Percentiles rank a stretch among this genome's conserved stretches.
Evolutionary conservation across 2,888 invertebrate species (phyloP).

Genomic region (Heteromyza rotundicornis): DNA sequence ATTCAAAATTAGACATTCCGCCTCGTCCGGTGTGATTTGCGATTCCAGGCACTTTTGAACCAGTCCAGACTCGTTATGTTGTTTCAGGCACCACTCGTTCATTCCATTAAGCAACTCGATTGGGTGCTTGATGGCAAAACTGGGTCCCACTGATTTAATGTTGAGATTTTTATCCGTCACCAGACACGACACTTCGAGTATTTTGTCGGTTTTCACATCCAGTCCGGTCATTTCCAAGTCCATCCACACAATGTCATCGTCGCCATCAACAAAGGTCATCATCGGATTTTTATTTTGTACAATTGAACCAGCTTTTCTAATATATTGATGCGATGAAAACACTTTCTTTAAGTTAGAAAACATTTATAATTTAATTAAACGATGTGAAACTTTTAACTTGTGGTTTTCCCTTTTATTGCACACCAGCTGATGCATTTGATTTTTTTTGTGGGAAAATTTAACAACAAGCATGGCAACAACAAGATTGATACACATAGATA

Average conservation of each 20-base stretch:
- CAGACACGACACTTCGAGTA: slow-evolving; percentile 89
- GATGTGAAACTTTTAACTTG: too few relatives aligned
- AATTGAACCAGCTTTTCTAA: too few relatives aligned
- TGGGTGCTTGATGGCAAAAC: slow-evolving; percentile 80
- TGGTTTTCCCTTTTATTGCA: too few relatives aligned
- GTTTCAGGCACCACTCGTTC: slow-evolving; percentile 82
- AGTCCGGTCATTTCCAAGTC: slow-evolving; percentile 93
- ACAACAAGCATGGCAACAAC: too few relatives aligned
- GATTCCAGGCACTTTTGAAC: slow-evolving; percentile 76
- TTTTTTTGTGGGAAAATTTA: too few relatives aligned
- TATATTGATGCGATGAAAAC: too few relatives aligned
- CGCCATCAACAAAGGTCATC: too few relatives aligned
- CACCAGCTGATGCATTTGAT: too few relatives aligned
- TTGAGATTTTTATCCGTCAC: slow-evolving; percentile 84
- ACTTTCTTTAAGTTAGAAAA: slow-evolving; percentile 24
- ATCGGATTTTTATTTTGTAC: too few relatives aligned
- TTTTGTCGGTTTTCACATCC: slow-evolving; percentile 75
- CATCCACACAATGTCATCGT: slow-evolving; percentile 71
- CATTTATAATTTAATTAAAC: slow-evolving; percentile 13
- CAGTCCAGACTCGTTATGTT: slow-evolving; percentile 86
- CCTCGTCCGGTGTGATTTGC: slow-evolving; percentile 68
- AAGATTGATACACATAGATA: too few relatives aligned
- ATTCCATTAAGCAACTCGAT: slow-evolving; percentile 75
- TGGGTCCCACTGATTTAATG: slow-evolving; percentile 76
- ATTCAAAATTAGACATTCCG: slow-evolving; percentile 73